These are phyloP conservation scores for Caenorhabditis angaria DNA, from an alignment of 2,888 invertebrate species.

Conservation along the genomic window DNA sequence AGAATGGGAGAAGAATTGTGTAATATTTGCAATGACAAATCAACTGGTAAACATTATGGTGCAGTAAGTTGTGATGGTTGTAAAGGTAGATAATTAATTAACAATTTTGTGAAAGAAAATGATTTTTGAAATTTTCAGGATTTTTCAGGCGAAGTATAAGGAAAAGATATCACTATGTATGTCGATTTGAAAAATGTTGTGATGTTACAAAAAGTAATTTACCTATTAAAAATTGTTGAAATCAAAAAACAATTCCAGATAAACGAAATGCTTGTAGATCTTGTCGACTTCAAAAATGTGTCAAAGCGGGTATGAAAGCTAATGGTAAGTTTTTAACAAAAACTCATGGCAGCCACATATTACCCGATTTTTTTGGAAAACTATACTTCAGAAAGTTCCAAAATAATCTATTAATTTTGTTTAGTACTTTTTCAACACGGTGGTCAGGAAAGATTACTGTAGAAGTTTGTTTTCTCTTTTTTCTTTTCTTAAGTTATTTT, in stretches of 20 bases:
- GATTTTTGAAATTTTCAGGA: conserved; percentile 29
- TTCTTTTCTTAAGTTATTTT: not conserved
- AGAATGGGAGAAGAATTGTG: conserved; percentile 57
- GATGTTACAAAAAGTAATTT: conserved; percentile 68
- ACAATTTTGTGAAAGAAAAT: not conserved
- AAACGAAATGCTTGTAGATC: conserved; percentile 65
- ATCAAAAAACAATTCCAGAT: conserved; percentile 41
- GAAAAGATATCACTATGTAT: conserved; percentile 68
- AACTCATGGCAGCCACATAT: too few relatives aligned
- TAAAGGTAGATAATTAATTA: conserved; percentile 51
- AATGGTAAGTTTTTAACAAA: conserved; percentile 36
- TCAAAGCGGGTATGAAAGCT: conserved; percentile 65
- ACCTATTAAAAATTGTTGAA: not conserved
- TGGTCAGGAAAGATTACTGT: not conserved
- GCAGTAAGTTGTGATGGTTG: conserved; percentile 70
- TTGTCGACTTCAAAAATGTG: conserved; percentile 60
- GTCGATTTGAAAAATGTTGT: conserved; percentile 68
- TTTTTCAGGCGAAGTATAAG: conserved; percentile 72
- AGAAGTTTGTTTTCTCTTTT: not conserved
- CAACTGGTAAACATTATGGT: conserved; percentile 71
- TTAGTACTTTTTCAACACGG: not conserved
- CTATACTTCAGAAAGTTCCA: too few relatives aligned
- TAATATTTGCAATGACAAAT: conserved; percentile 66
- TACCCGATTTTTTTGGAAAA: too few relatives aligned
- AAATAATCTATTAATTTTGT: too few relatives aligned